These are phyloP conservation scores for Holocentrus rufus DNA, from an alignment of 2,797 vertebrate species.

Conservation along the genomic window DNA sequence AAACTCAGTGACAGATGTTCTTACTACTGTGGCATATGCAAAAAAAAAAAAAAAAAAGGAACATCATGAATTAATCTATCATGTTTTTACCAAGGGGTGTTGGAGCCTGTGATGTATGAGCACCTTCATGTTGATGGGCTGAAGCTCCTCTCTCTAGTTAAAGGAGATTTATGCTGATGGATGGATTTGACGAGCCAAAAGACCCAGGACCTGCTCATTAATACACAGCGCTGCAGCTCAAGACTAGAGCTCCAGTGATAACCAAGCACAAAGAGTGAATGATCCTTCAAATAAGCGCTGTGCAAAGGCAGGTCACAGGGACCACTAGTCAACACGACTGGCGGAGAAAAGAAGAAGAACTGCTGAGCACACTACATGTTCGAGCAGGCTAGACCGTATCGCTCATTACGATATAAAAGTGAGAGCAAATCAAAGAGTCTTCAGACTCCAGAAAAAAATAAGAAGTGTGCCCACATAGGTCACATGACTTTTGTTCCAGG, in stretches of 20 bases:
- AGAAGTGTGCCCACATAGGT: conserved; percentile 75
- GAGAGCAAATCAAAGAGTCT: conserved; percentile 78
- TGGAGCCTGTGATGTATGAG: conserved; percentile 67
- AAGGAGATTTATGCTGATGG: conserved; percentile 71
- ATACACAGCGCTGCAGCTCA: conserved; percentile 44
- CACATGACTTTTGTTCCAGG: conserved; percentile 78
- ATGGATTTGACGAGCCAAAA: conserved; percentile 57
- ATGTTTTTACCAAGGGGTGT: conserved; percentile 50
- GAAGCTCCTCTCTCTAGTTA: conserved; percentile 73
- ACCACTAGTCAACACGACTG: conserved; percentile 56
- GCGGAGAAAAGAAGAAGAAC: conserved; percentile 51
- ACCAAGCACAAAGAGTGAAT: conserved; percentile 39
- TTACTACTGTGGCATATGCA: conserved; percentile 9
- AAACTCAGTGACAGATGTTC: conserved; percentile 26
- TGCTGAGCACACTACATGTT: conserved; percentile 58
- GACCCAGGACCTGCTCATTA: conserved; percentile 68
- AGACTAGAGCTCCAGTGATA: conserved; percentile 48
- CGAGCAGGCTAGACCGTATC: conserved; percentile 63
- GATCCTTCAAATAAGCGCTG: conserved; percentile 43
- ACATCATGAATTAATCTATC: conserved; percentile 58
- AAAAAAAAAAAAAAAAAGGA: conserved; percentile 37
- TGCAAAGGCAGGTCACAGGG: conserved; percentile 58
- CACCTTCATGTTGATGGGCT: conserved; percentile 64
- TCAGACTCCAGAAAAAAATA: conserved; percentile 61
- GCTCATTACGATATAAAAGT: conserved; percentile 80